Base-by-base conservation (phyloP, 2,113 vertebrate species). In the Ondatra zibethicus region DNA sequence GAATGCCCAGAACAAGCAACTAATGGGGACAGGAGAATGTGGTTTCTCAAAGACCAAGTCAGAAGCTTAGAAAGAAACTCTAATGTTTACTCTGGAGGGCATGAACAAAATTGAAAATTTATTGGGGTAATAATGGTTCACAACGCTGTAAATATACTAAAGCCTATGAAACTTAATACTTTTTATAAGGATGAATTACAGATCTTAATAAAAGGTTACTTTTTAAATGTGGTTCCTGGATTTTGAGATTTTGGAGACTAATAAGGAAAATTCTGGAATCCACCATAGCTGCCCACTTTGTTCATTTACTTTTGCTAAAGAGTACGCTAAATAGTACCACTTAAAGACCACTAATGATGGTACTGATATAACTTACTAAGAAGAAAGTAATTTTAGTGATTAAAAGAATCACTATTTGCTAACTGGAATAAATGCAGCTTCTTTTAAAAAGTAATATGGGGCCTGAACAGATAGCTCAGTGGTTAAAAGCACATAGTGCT, bases 351-450 rank as follows among this genome's bases (percentile, higher is more conserved):
- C 33, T 76, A 89, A 92, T 13, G 42, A 39, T 17, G 45, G 11
- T 6, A 89, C 3, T 5, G 88, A 55, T 72, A 91, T 23, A 3
- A 92, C 65, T 93, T 95, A 19, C 92, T 87, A 89, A 96, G 86
- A 58, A 61, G 39, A 96, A 91, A 29, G 36, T 29, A 13, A 90
- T 75, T 92, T 92, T 89, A 68, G 90, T 31, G 61, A 14, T 19
- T 61, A 86, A 86, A 27, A 29, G 82, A 86, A 47, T 33, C 27
- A 68, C 6, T 75, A 73, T 95, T 87, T 29, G 70, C 73, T 78
- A 94, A 65, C 17, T 91, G 36, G 33, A 96, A 94, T 91, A 92
- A 63, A 88, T 90, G 39, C 61, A 81, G 50, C 23, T 61, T 95
- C 25, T 36, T 65, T 87, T 42, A 27, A 82, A 82, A 39, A 58